Percentiles rank a stretch among this genome's conserved stretches.
phyloP scores from a whole-genome alignment of 2,888 invertebrate species.

The Exephanes ischioxanthus region DNA sequence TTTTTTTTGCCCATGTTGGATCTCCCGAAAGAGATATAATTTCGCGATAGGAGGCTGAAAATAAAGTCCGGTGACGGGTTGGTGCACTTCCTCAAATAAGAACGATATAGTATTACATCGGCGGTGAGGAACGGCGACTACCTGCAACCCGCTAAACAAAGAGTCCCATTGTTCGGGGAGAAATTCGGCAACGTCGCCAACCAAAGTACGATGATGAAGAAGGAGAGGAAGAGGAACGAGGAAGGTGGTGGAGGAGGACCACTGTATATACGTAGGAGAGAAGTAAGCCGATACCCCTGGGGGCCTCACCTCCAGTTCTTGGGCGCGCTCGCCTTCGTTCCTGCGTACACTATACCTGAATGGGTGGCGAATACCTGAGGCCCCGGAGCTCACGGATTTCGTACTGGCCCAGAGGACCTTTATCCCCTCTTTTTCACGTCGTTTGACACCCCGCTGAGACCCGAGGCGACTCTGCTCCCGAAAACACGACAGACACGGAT shows the following conservation, averaged over 20 bases:
- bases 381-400: slow-evolving; percentile 53
- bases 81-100: slow-evolving; percentile 40
- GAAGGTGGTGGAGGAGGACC: slow-evolving; percentile 40
- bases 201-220: slow-evolving; percentile 27
- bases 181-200: slow-evolving; percentile 81
- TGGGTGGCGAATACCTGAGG: slow-evolving; percentile 69
- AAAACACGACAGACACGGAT: slow-evolving; percentile 6
- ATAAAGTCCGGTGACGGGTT: slow-evolving; percentile 41
- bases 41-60: slow-evolving; percentile 11
- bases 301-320: slow-evolving; percentile 70
- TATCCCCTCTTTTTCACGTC: slow-evolving; percentile 24
- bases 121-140: slow-evolving; percentile 25
- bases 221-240: background rate
- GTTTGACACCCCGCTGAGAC: slow-evolving; percentile 57
- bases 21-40: slow-evolving; percentile 11
- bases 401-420: slow-evolving; percentile 46
- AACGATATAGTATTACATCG: slow-evolving; percentile 44
- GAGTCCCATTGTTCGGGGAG: slow-evolving; percentile 74
- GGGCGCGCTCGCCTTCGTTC: slow-evolving; percentile 66
- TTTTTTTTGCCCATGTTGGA: background rate
- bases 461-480: slow-evolving; percentile 33
- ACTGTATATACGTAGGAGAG: slow-evolving; percentile 57
- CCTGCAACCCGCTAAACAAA: slow-evolving; percentile 66
- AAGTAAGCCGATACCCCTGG: slow-evolving; percentile 80
- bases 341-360: slow-evolving; percentile 72